phyloP scores from a whole-genome alignment of 2,113 vertebrate genomes.

The Alaudala cheleensis region DNA sequence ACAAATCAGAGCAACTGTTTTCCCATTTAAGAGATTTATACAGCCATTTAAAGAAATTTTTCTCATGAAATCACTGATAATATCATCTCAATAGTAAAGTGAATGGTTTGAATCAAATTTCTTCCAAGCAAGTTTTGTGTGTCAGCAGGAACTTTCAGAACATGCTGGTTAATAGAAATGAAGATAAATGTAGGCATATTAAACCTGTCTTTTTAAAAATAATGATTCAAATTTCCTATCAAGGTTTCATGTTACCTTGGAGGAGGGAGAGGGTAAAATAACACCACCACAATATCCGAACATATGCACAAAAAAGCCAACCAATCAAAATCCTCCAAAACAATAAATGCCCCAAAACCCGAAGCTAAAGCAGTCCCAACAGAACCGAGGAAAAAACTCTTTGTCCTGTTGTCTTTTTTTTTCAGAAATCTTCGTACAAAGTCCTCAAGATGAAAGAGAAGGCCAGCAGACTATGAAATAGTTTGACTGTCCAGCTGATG shows the following conservation, averaged over 20 bases:
- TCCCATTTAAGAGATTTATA: conserved; percentile 75
- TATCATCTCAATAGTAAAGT: conserved; percentile 55
- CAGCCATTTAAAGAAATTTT: conserved; percentile 63
- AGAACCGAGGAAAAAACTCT: not conserved
- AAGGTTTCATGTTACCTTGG: conserved; percentile 41
- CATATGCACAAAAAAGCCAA: not conserved
- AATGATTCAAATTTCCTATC: conserved; percentile 31
- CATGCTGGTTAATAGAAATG: conserved; percentile 51
- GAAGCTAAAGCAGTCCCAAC: not conserved
- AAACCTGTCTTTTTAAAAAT: not conserved
- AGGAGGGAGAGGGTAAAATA: conserved; percentile 10
- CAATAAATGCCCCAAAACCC: not conserved
- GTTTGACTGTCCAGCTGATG: not conserved
- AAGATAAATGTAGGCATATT: conserved; percentile 57
- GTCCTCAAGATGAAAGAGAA: conserved; percentile 20
- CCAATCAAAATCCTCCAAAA: not conserved
- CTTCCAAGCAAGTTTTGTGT: conserved; percentile 44
- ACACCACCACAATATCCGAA: not conserved
- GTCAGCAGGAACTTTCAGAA: conserved; percentile 65
- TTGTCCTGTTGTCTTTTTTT: conserved; percentile 1
- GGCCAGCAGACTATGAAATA: not conserved
- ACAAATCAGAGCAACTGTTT: conserved; percentile 53
- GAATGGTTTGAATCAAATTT: conserved; percentile 64
- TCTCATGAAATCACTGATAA: conserved; percentile 66
- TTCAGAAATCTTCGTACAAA: conserved; percentile 17